Base-by-base conservation (phyloP, 2,113 vertebrate genomes). In the Saccopteryx leptura region DNA sequence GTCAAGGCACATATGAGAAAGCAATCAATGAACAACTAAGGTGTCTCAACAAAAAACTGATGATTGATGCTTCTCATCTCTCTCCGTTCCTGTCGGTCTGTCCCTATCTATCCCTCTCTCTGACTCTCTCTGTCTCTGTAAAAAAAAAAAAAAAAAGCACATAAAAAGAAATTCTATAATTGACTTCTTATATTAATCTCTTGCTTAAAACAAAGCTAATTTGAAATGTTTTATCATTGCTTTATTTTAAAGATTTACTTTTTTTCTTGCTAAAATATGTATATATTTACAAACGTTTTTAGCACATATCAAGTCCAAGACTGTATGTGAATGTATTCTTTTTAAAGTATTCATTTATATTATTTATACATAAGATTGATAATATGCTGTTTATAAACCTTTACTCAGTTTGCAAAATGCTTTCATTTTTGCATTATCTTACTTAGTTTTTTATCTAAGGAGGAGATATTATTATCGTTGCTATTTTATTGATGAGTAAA, bases 401-500 rank as follows among this genome's bases (percentile, higher is more conserved):
- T 66, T 18, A 61, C 50, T 68, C 33, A 86, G 74, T 76, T 90
- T 82, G 61, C 75, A 90, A 90, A 76, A 90, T 33, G 2, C 18
- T 82, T 95, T 90, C 8, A 69, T 76, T 96, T 86, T 93, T 90
- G 28, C 23, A 82, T 63, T 50, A 69, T 81, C 33, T 90, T 94
- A 63, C 61, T 78, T 87, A 90, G 58, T 90, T 33, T 12, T 81
- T 95, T 81, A 68, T 48, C 54, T 82, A 33, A 63, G 31, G 33
- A 87, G 81, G 54, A 82, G n/a, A 28, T 69, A 85, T 75, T 75
- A 48, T 58, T 86, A 72, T 58, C 75, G 82, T 63, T 81, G 58
- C 52, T 96, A 56, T 90, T 90, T 93, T 87, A 95, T 75, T 88
- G 76, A 90, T 93, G 69, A 95, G 69, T 65, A 96, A 86, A 87